A percentile compares a stretch with the other conserved stretches of the same genome.
phyloP scores from a whole-genome alignment of 2,888 invertebrate species.

The Dinocampus coccinellae region DNA sequence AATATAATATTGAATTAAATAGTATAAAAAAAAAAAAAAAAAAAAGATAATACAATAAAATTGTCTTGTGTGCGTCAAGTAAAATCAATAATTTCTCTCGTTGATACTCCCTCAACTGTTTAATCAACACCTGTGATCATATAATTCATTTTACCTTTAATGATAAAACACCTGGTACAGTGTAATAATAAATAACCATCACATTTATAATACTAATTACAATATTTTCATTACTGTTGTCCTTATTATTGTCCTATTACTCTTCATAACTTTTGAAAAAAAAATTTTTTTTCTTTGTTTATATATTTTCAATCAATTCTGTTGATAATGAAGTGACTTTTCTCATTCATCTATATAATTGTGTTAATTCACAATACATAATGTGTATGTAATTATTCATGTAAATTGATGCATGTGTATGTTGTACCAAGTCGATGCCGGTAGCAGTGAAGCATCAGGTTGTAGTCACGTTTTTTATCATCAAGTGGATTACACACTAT shows the following conservation, averaged over 20 bases:
- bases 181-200: not conserved
- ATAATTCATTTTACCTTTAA: not conserved
- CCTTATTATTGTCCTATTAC: no score
- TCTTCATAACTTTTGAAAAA: no score
- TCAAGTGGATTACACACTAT: not conserved
- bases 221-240: no score
- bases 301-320: no score
- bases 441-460: constrained; percentile 58
- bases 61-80: constrained; percentile 17
- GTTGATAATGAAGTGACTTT: not conserved
- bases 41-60: constrained; percentile 19
- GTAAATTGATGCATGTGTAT: not conserved
- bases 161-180: not conserved
- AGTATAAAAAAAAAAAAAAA: not conserved
- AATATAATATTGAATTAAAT: not conserved
- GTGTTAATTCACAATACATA: not conserved
- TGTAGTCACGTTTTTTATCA: constrained; percentile 47
- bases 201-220: not conserved
- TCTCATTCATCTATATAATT: no score
- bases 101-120: constrained; percentile 25
- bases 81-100: constrained; percentile 36
- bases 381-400: not conserved
- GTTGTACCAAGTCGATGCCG: constrained; percentile 11
- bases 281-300: no score
- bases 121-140: constrained; percentile 15